Evolutionary conservation across 2,113 vertebrate species (phyloP).

Genomic region (Hepsetus odoe): DNA sequence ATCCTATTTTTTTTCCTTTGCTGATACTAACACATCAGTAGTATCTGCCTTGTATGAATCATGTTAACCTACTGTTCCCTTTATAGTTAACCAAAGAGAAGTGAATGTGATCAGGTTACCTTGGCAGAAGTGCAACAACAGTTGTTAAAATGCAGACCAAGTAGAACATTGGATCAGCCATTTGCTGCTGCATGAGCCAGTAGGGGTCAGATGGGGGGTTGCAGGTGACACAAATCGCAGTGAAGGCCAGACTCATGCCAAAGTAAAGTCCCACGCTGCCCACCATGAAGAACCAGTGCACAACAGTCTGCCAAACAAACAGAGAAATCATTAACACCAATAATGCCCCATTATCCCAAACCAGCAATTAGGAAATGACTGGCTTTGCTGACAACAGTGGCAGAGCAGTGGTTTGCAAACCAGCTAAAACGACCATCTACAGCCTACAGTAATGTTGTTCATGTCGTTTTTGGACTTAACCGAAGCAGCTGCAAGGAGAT

Average conservation of each 20-base stretch:
- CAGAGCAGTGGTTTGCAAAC: neutral
- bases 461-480: too few species aligned
- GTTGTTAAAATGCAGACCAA: slow-evolving; percentile 85
- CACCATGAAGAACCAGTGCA: slow-evolving; percentile 79
- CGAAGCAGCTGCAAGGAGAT: too few species aligned
- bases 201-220: slow-evolving; percentile 86
- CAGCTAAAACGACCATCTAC: neutral
- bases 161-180: slow-evolving; percentile 87
- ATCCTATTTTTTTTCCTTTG: neutral
- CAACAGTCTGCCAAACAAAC: slow-evolving; percentile 75
- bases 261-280: slow-evolving; percentile 84
- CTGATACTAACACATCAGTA: neutral
- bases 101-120: slow-evolving; percentile 69
- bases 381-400: neutral
- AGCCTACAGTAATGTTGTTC: neutral
- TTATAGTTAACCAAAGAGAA: neutral
- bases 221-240: slow-evolving; percentile 79
- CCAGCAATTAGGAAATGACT: neutral
- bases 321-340: neutral
- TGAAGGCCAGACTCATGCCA: slow-evolving; percentile 79
- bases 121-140: slow-evolving; percentile 85
- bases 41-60: too few species aligned
- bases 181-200: slow-evolving; percentile 85
- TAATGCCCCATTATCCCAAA: neutral
- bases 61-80: neutral